Base-by-base conservation (phyloP, 1,140 invertebrate genomes). In the Drosophila serrata region DNA sequence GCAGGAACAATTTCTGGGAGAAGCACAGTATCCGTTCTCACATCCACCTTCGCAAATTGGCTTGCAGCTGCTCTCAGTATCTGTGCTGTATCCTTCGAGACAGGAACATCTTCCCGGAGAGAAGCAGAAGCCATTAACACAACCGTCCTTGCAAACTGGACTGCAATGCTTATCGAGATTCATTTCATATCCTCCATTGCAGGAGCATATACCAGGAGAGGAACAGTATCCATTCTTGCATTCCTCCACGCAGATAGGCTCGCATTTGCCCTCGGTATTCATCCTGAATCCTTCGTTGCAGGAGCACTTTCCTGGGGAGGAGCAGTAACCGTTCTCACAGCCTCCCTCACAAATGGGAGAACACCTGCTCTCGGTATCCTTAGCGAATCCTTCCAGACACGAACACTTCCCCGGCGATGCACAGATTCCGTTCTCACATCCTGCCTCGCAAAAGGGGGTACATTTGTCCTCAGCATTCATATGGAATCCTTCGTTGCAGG, bases 181-280 rank as follows among this genome's bases (percentile, higher is more conserved):
- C 40, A 19, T 9, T 1, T 17, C 11, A 4, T 11, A 77, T 1
- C 76, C 76, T 0, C 39, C 13, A 0, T 35, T 3, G 33, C 76
- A 79, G 12, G 33, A 33, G 24, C 76, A 79, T 8, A 15, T 40
- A 1, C 42, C 51, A 0, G 77, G 77, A 1, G 57, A 19, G 1
- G 17, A 40, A 12, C 77, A 80, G 22, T 35, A 29, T 3, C 68
- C 75, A 9, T 85, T 85, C 63, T 67, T 58, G 45, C 82, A 85
- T 7, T 51, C 48, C 4, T 19, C 49, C 15, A 48, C 45, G 31
- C 82, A 85, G 13, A 73, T 49, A 5, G 81, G 81, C 12, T 45
- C 31, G 33, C 81, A 84, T 12, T 12, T 22, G 5, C 9, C 9
- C 17, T 42, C 17, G 5, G 17, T 11, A 11, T 42, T 43, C 17